Evolutionary conservation across 2,113 vertebrate genomes (phyloP), one percentile per base, ranked within the genome.

Genomic region (Eubucco bourcierii): DNA sequence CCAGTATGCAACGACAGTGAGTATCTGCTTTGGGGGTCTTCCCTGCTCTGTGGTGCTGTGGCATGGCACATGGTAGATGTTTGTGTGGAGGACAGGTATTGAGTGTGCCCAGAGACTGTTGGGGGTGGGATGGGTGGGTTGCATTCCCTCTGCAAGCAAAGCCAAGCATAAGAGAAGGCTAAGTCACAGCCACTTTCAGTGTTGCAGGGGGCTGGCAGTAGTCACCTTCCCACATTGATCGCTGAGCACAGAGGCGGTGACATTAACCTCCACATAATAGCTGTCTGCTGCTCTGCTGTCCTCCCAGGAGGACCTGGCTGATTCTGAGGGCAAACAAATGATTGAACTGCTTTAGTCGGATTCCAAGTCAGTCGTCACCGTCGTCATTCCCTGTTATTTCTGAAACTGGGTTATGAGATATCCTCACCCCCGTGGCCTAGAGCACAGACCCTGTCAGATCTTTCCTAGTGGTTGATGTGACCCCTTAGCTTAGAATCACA

Each of bases 1-100:
- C 17, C 98, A 98, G 93, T 98, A 98, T 0, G 98, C 98, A 1
- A 98, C 98, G 0, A 98, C 96, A 9, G 98, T 98, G 96, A 98
- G 98, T 98, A 46, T 41, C 34, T 65, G 73, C 50, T 23, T 7
- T 20, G n/a, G 59, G 34, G 74, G 19, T 25, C 5, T 2, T 19
- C 20, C 33, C 23, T 78, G 76, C 50, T 19, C 76, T 4, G 29
- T 0, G 4, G 28, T 34, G 74, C 46, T 1, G 8, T 1, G 3
- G 21, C 2, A 3, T 10, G 59, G 7, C 5, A 0, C 0, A 3
- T 6, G 31, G 41, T 23, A 7, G 31, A 39, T 46, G 31, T n/a
- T 41, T 0, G 7, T 20, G 64, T 2, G 24, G 17, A n/a, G 27
- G 73, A 5, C 9, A 7, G 46, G 53, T 17, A 7, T 6, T 0